phyloP scores from a whole-genome alignment of 2,797 vertebrate genomes.

The Dromococcyx pavoninus region DNA sequence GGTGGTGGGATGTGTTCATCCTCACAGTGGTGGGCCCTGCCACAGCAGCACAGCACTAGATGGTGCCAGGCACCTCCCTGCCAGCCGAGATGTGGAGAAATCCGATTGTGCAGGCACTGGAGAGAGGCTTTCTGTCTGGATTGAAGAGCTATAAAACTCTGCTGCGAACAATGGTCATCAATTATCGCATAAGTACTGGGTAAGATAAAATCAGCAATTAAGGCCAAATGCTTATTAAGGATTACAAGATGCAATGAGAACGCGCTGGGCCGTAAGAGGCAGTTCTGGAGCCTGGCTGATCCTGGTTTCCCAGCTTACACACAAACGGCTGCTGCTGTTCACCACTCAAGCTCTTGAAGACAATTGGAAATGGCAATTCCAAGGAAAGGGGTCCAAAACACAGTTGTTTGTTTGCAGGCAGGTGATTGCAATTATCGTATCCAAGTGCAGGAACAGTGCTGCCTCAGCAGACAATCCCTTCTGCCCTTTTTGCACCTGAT shows the following conservation, averaged over 20 bases:
- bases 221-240: conserved; percentile 27
- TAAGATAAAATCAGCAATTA: conserved; percentile 45
- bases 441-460: neutral
- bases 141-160: neutral
- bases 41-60: neutral
- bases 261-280: neutral
- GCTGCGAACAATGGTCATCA: neutral
- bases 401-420: neutral
- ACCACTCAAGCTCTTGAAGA: neutral
- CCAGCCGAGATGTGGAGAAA: no score
- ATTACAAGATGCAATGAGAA: neutral
- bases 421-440: rapidly evolving
- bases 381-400: neutral
- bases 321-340: neutral
- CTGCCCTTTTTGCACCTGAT: neutral
- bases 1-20: rapidly evolving
- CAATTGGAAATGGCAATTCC: neutral
- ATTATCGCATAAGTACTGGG: neutral
- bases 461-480: neutral
- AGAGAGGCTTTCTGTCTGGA: neutral
- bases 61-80: conserved; percentile 42
- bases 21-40: no score
- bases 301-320: neutral
- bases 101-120: neutral
- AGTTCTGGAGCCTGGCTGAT: neutral